A percentile compares a stretch with the other conserved stretches of the same genome.
Conservation (phyloP, 1,140 invertebrate species). For the Linepithema humile region DNA sequence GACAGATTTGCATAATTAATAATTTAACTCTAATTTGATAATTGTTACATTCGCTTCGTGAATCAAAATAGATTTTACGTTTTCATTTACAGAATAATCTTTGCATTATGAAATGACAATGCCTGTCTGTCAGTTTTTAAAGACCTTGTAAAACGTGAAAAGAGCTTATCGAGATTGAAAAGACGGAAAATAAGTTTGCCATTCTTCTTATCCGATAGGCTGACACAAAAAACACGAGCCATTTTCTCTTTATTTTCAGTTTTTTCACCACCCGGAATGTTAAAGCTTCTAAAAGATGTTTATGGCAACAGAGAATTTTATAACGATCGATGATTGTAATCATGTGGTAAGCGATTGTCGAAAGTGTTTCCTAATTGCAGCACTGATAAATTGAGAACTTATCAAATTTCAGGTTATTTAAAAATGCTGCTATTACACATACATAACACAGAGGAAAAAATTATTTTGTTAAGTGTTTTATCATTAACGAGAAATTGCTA, state of each 20-base stretch:
- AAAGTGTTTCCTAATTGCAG: slow-evolving; percentile 2
- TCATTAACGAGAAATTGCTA: background rate
- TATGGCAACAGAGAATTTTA: slow-evolving; percentile 18
- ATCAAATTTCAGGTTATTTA: slow-evolving; percentile 16
- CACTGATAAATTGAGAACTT: background rate
- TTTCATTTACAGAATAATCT: slow-evolving; percentile 13
- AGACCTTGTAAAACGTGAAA: background rate
- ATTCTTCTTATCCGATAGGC: background rate
- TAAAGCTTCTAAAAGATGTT: slow-evolving; percentile 16
- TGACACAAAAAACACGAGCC: background rate
- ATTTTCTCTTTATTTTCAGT: slow-evolving; percentile 17
- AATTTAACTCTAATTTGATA: too few relatives aligned
- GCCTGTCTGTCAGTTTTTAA: background rate
- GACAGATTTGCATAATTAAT: too few relatives aligned
- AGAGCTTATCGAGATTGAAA: background rate
- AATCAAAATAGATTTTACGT: background rate
- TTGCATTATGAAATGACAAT: background rate
- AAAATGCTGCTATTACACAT: background rate
- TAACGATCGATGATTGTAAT: slow-evolving; percentile 19
- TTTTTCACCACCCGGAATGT: background rate
- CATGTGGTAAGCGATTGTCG: background rate
- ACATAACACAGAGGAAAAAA: too few relatives aligned
- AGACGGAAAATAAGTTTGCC: background rate
- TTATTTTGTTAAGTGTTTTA: background rate
- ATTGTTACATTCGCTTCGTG: too few relatives aligned